Base-by-base conservation (phyloP, 2,113 vertebrate species). In the Zosterops lateralis region DNA sequence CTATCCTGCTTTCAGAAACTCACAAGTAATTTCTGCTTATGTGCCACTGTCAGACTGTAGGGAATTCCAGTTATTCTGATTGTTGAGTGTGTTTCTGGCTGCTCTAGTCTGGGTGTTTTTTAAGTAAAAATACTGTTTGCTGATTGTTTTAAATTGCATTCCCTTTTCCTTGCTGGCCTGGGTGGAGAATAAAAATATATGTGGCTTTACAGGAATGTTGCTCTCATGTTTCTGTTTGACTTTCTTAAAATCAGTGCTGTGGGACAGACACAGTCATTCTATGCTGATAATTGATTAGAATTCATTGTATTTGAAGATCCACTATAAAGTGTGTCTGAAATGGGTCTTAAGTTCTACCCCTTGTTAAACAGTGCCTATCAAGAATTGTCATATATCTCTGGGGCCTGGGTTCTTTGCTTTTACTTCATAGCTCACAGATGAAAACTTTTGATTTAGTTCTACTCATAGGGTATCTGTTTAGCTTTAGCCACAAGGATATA, bases 131-230 rank as follows among this genome's bases (percentile, higher is more conserved):
- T 83, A 76, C 25, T 16, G 51, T 91, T 92, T 89, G 79, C 85
- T 92, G 75, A 90, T 89, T 88, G 51, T 88, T 93, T 95, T 96
- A 83, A 86, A 87, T 85, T 93, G 75, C 84, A 61, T 95, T 93
- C 84, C 68, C 25, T 88, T 80, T 80, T 81, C 34, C 83, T 97
- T 86, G 93, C 95, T 96, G 83, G 93, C 89, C 87, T 90, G 92
- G 90, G 29, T 92, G 93, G 92, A 90, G 76, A 93, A 91, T 96
- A 96, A 96, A 96, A 60, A 93, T 50, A 12, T 53, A 70, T 3
- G 3, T 90, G 54, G 83, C 94, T 96, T 85, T 92, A 82, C 57
- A 86, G 68, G 17, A 83, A 6, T 47, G 31, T 75, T 87, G 29
- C 12, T 91, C 6, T 93, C 68, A 36, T 94, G 87, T 16, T 88